Evolutionary conservation across 1,140 invertebrate genomes (phyloP).

Genomic region (Helicoverpa armigera): DNA sequence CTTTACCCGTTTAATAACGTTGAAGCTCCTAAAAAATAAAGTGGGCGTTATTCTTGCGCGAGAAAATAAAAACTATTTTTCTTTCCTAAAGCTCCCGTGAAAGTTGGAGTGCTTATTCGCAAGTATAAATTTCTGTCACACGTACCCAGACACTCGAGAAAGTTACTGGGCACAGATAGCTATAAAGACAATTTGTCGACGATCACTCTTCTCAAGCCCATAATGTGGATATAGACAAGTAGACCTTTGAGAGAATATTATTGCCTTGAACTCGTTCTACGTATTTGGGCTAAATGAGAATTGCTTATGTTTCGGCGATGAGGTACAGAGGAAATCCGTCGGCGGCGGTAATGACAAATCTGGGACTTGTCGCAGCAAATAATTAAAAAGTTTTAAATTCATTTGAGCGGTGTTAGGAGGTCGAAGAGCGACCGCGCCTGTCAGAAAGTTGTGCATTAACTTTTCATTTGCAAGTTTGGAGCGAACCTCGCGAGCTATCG

Average conservation of each 20-base stretch:
- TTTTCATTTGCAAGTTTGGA: constrained; percentile 80
- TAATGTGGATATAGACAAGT: constrained; percentile 25
- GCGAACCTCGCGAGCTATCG: constrained; percentile 64
- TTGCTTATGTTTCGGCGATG: no score
- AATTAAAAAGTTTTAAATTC: constrained; percentile 72
- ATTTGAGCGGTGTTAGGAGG: constrained; percentile 62
- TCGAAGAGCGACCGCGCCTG: constrained; percentile 63
- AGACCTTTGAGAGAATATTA: not conserved
- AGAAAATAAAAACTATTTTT: constrained; percentile 59
- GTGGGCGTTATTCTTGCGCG: constrained; percentile 30
- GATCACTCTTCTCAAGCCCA: constrained; percentile 24
- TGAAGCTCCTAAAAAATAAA: constrained; percentile 47
- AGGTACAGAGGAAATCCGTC: not conserved
- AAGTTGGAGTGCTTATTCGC: constrained; percentile 68
- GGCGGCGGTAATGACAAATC: constrained; percentile 53
- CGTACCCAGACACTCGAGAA: constrained; percentile 46
- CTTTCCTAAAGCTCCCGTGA: constrained; percentile 53
- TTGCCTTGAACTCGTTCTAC: not conserved
- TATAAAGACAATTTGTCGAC: constrained; percentile 45
- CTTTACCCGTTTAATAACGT: constrained; percentile 50
- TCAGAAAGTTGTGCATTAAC: constrained; percentile 75
- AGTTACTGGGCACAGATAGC: constrained; percentile 39
- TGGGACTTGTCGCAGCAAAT: constrained; percentile 59
- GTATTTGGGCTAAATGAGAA: not conserved
- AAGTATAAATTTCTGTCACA: constrained; percentile 67